A percentile compares a stretch with the other conserved stretches of the same genome.
phyloP scores from a whole-genome alignment of 2,113 vertebrate species.

The Camelus bactrianus region DNA sequence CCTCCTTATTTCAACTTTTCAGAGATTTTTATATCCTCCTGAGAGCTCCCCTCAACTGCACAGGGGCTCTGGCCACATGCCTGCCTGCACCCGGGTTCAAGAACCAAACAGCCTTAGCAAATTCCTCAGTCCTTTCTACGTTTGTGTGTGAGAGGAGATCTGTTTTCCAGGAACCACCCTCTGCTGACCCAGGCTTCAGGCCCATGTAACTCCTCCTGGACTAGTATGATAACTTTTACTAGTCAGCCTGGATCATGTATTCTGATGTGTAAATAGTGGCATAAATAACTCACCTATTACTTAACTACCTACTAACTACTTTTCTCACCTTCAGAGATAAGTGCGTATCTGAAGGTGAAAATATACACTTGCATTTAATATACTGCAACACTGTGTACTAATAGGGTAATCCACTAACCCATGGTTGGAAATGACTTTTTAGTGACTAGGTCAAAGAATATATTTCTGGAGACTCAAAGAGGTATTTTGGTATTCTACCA shows the following conservation, averaged over 20 bases:
- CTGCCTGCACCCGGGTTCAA: background rate
- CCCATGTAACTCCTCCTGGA: background rate
- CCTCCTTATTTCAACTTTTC: background rate
- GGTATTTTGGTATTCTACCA: background rate
- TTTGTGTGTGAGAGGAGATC: fast-evolving
- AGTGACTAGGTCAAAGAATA: background rate
- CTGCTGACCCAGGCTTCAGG: background rate
- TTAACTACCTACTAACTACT: background rate
- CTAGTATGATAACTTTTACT: background rate
- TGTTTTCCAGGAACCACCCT: background rate
- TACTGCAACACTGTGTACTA: background rate
- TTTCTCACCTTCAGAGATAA: background rate
- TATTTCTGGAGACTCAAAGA: background rate
- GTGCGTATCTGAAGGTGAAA: background rate
- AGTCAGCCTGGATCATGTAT: background rate
- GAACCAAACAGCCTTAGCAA: background rate
- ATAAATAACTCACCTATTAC: background rate
- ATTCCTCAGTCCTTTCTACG: background rate
- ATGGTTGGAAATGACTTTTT: background rate
- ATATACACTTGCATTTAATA: background rate
- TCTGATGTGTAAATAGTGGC: background rate
- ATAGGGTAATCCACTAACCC: background rate
- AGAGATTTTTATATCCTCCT: background rate
- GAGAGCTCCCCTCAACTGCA: background rate
- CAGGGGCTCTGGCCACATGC: background rate